Base-by-base conservation (phyloP, 2,797 vertebrate species). In the Tapirus indicus region DNA sequence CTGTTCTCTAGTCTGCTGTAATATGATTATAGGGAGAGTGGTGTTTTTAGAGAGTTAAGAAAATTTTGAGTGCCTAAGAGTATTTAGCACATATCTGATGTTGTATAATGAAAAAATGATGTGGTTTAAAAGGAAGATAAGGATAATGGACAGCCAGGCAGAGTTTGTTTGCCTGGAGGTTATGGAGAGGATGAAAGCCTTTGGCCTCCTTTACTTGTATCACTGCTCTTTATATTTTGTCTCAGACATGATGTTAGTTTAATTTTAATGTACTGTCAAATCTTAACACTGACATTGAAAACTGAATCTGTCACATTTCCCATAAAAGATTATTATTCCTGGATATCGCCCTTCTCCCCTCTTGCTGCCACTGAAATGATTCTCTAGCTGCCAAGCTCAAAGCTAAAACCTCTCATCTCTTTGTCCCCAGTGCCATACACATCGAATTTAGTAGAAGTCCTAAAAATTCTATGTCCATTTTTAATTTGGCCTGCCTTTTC, bases 41-140 rank as follows among this genome's bases (percentile, higher is more conserved):
- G 49, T 84, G 27, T 74, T 93, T 79, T 95, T 44, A 88, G 86
- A 21, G 35, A 93, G 23, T 62, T 87, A 82, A 87, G 35, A 82
- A 72, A 58, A 83, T 60, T 64, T 38, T 56, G 27, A 72, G 23
- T 56, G 10, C 10, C 9, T 60, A 71, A 79, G 20, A 88, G 25
- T 80, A 71, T n/a, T 96, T 87, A 79, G 6, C 11, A 58, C 21
- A 68, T 84, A 80, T 89, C 56, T 80, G 44, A 52, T 92, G 7
- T 49, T 16, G 25, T 20, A 0, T 92, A 89, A 77, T 84, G 44
- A 86, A 80, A 95, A 52, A 38, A 58, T 35, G 35, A 86, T 54
- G 8, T 72, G 23, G 11, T 64, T 94, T 88, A 32, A 93, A 84
- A 41, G 6, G 16, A 77, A 87, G 75, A 87, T 87, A 91, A 86